phyloP scores from a whole-genome alignment of 2,113 vertebrate species.

The Leptobrachium leishanense region DNA sequence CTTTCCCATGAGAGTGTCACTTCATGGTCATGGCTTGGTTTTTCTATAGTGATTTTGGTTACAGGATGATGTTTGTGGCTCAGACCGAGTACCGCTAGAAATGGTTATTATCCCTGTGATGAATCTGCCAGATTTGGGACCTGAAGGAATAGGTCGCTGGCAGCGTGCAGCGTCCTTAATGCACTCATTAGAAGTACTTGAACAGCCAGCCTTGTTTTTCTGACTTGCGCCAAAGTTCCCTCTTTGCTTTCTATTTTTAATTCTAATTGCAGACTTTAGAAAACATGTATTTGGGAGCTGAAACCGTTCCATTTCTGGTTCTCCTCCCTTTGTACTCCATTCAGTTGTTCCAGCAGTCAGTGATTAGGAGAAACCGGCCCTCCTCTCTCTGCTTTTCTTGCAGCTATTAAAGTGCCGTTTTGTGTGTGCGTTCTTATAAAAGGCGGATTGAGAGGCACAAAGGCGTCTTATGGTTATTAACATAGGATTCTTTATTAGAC shows the following conservation, averaged over 20 bases:
- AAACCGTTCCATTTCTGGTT: constrained; percentile 8
- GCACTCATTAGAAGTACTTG: constrained; percentile 23
- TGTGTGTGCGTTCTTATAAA: constrained; percentile 14
- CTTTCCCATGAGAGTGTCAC: too few species aligned
- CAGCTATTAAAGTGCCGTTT: constrained; percentile 50
- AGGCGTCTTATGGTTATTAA: constrained; percentile 18
- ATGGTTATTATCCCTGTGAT: neutral
- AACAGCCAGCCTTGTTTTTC: constrained; percentile 15
- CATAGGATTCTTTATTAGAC: constrained; percentile 21
- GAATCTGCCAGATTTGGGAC: neutral
- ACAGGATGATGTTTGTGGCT: too few species aligned
- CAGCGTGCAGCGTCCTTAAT: neutral
- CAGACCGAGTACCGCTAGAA: neutral
- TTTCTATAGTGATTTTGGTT: too few species aligned
- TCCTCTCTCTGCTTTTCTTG: constrained; percentile 49
- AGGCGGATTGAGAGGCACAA: constrained; percentile 29
- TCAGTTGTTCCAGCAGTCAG: constrained; percentile 35
- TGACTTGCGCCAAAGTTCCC: neutral
- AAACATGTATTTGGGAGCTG: constrained; percentile 1
- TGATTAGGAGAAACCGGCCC: constrained; percentile 12
- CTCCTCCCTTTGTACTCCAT: constrained; percentile 44
- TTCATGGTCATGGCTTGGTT: too few species aligned
- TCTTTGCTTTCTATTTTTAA: constrained; percentile 14
- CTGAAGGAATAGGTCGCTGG: neutral
- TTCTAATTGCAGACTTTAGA: constrained; percentile 49